A percentile compares a stretch with the other conserved stretches of the same genome.
Conservation (phyloP, 2,888 invertebrate species). For the Cenopis cana region DNA sequence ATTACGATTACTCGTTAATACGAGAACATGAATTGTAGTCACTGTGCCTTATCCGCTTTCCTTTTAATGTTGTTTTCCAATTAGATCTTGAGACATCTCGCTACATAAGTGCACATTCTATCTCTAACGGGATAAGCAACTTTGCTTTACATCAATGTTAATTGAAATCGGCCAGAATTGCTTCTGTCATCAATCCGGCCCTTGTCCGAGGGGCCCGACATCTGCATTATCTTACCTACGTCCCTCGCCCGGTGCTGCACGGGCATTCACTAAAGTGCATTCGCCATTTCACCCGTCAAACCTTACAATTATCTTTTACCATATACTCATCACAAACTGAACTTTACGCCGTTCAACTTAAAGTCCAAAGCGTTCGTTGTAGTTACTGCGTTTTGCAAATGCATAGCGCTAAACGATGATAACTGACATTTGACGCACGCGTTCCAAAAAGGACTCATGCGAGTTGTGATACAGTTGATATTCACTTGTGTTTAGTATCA, state of each 20-base stretch:
- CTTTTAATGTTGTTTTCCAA: slow-evolving; percentile 1
- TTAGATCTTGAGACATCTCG: neutral
- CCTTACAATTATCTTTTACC: slow-evolving; percentile 65
- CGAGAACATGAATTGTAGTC: neutral
- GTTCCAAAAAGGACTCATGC: slow-evolving; percentile 50
- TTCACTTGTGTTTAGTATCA: slow-evolving; percentile 49
- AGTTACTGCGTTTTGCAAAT: slow-evolving; percentile 51
- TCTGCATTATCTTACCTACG: slow-evolving; percentile 83
- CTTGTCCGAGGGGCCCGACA: slow-evolving; percentile 61
- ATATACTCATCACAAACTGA: slow-evolving; percentile 49
- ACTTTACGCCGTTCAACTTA: slow-evolving; percentile 49
- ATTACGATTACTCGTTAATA: neutral
- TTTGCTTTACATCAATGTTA: slow-evolving; percentile 74
- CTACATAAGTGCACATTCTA: slow-evolving; percentile 20
- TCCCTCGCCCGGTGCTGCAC: slow-evolving; percentile 63
- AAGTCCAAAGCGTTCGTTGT: slow-evolving; percentile 48
- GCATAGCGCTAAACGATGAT: slow-evolving; percentile 67
- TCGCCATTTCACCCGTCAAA: slow-evolving; percentile 75
- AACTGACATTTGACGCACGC: slow-evolving; percentile 59
- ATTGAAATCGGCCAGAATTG: slow-evolving; percentile 76
- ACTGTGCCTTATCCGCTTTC: no score
- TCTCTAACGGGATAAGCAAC: slow-evolving; percentile 44
- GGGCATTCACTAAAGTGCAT: slow-evolving; percentile 81
- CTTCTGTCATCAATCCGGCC: slow-evolving; percentile 74
- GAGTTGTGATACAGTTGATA: slow-evolving; percentile 48